These are phyloP conservation scores for Acanthoscelides obtectus DNA, from an alignment of 2,888 invertebrate genomes.

Conservation along the genomic window DNA sequence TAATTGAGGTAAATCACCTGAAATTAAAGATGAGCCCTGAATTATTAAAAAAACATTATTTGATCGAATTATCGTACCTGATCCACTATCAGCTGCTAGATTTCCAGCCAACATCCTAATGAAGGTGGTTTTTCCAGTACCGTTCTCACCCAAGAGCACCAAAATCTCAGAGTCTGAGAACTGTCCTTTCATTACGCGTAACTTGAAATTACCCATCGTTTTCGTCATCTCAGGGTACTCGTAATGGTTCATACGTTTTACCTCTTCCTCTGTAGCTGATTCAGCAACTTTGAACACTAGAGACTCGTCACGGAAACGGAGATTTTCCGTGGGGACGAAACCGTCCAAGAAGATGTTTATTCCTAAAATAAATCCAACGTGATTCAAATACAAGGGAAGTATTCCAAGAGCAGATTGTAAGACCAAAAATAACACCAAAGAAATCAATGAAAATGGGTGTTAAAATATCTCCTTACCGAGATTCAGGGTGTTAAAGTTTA, in stretches of 20 bases:
- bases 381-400: background rate
- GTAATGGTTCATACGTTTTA: conserved; percentile 94
- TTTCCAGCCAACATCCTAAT: conserved; percentile 98
- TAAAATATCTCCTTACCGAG: too few relatives aligned
- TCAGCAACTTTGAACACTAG: conserved; percentile 98
- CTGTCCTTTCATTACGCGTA: conserved; percentile 82
- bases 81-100: conserved; percentile 80
- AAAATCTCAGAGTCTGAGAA: conserved; percentile 99
- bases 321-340: conserved; percentile 98
- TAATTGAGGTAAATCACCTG: conserved; percentile 75
- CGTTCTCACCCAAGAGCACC: conserved; percentile 95
- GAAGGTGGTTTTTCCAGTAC: conserved; percentile 99
- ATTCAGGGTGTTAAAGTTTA: too few relatives aligned
- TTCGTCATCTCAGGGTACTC: conserved; percentile 92
- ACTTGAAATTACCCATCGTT: conserved; percentile 71
- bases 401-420: too few relatives aligned
- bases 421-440: too few relatives aligned
- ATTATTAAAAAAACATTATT: background rate
- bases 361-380: conserved; percentile 49
- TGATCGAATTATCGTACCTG: conserved; percentile 45
- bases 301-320: conserved; percentile 95
- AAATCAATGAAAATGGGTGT: too few relatives aligned
- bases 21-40: conserved; percentile 1
- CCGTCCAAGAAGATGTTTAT: conserved; percentile 99
- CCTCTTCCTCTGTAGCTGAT: conserved; percentile 95